phyloP scores from a whole-genome alignment of 1,140 invertebrate genomes.

The Steinernema khuongi region DNA sequence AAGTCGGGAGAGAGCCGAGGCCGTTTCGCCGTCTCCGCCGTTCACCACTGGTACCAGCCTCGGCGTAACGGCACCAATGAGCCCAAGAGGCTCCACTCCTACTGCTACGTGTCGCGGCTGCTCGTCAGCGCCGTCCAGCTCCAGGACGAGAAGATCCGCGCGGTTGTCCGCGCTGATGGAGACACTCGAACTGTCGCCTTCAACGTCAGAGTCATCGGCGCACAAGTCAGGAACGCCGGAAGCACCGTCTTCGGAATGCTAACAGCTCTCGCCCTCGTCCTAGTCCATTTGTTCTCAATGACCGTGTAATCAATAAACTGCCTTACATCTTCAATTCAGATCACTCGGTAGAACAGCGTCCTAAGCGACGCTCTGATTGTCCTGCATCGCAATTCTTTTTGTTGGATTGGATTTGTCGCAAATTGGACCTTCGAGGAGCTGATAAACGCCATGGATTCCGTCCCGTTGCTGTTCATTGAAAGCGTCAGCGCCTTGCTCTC shows the following conservation, averaged over 20 bases:
- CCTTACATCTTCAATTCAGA: too few species aligned
- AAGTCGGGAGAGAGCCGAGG: not conserved
- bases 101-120: not conserved
- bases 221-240: not conserved
- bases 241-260: not conserved
- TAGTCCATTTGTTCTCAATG: not conserved
- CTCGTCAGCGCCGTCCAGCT: not conserved
- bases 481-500: too few species aligned
- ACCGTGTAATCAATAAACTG: too few species aligned
- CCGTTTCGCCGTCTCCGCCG: not conserved
- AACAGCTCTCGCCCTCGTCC: not conserved
- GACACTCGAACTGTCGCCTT: not conserved
- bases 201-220: not conserved
- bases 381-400: too few species aligned
- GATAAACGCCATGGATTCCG: too few species aligned
- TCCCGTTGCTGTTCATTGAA: too few species aligned
- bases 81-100: not conserved
- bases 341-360: too few species aligned
- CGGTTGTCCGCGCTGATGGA: not conserved
- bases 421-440: too few species aligned
- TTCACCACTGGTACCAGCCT: constrained; percentile 1
- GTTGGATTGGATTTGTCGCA: too few species aligned
- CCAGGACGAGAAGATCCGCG: not conserved
- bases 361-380: too few species aligned
- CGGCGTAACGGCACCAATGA: not conserved